A percentile compares a stretch with the other conserved stretches of the same genome.
phyloP scores from a whole-genome alignment of 2,888 invertebrate genomes.

The Cosmorhoe ocellata region DNA sequence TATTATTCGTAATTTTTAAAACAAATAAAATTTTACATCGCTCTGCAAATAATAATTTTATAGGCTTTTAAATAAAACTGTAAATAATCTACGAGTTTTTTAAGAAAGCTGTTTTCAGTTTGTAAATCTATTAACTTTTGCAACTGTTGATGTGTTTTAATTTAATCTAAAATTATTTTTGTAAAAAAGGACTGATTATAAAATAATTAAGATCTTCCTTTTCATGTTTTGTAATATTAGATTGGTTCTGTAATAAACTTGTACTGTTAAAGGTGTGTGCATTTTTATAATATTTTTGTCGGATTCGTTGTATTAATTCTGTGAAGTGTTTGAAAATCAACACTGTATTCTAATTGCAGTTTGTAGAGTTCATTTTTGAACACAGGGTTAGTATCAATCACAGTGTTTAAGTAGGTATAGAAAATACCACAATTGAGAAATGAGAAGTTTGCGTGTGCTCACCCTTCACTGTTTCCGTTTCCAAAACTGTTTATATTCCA shows the following conservation, averaged over 20 bases:
- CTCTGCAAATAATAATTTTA: neutral
- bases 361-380: too few species aligned
- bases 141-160: conserved; percentile 9
- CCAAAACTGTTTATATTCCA: conserved; percentile 30
- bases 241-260: conserved; percentile 19
- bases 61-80: conserved; percentile 7
- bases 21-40: neutral
- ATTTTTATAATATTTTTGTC: neutral
- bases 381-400: conserved; percentile 14
- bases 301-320: too few species aligned
- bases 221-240: conserved; percentile 12
- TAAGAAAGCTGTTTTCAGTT: neutral
- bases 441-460: conserved; percentile 32
- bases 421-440: conserved; percentile 23
- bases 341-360: too few species aligned
- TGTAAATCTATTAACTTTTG: conserved; percentile 5
- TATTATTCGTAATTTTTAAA: neutral
- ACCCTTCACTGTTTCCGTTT: conserved; percentile 26
- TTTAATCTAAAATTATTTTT: conserved; percentile 20
- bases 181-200: conserved; percentile 26
- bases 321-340: too few species aligned
- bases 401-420: conserved; percentile 1
- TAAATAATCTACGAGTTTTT: neutral
- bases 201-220: conserved; percentile 21
- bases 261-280: conserved; percentile 11